Evolutionary conservation across 2,888 invertebrate species (phyloP), one percentile per base, ranked within the genome.

Genomic region (Leistus spinibarbis): DNA sequence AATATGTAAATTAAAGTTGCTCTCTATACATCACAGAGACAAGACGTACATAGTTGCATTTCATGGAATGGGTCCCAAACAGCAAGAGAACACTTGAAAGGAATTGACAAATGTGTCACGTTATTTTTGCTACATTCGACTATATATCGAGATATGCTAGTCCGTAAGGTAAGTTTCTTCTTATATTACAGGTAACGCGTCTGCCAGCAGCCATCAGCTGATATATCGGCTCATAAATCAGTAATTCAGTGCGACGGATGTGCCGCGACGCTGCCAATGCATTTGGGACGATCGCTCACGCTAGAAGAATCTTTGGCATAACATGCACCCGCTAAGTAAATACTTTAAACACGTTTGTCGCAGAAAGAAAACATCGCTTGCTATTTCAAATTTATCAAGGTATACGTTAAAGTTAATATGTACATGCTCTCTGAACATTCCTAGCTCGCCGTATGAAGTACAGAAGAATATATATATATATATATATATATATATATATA

Each of bases 161-260:
- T 60, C 19, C 19, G 60, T 60, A 60, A 13, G 17, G 17, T 22
- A 10, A 16, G 60, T 60, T 19, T 60, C 60, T 60, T 60, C 22
- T 60, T 60, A 16, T 16, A 60, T 60, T 60, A 60, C 22, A 19
- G 40, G 40, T 16, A 22, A 20, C 60, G 60, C 60, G 60, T 60
- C 60, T 60, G 60, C 60, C 60, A 17, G n/a, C 60, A 60, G 64
- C 63, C 69, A 64, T 71, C 64, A 71, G 70, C 54, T 71, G 76
- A 76, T 76, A 79, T 79, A 80, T 79, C 79, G 78, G 69, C 76
- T 77, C 79, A 81, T 81, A 81, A 81, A 81, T 81, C 81, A 81
- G 80, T 79, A 79, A 80, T 80, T 80, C 80, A 79, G 78, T 69
- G 76, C 78, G 78, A 40, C 40, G 10, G 40, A 40, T 13, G 40